Conservation (phyloP, 2,888 invertebrate genomes). For the Proisotoma minuta region DNA sequence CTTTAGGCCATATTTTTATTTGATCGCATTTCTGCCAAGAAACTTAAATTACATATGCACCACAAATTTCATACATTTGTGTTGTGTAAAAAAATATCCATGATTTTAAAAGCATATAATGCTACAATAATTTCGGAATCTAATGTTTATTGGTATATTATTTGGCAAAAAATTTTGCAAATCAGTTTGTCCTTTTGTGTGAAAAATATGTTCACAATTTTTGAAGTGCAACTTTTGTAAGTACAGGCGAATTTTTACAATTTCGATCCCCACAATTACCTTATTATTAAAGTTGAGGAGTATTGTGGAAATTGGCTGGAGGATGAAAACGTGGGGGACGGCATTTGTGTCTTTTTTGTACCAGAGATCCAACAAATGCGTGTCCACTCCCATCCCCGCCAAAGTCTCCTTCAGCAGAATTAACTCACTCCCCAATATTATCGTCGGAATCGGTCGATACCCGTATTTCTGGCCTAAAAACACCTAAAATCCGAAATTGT, state of each 20-base stretch:
- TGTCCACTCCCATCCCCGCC: constrained; percentile 74
- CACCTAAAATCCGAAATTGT: constrained; percentile 56
- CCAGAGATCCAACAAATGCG: constrained; percentile 82
- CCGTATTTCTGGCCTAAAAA: constrained; percentile 98
- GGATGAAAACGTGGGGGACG: constrained; percentile 87
- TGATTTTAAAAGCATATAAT: too few species aligned
- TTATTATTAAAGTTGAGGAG: constrained; percentile 96
- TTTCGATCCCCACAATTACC: constrained; percentile 56
- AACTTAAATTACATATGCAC: too few species aligned
- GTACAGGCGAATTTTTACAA: constrained; percentile 1
- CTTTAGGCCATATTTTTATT: too few species aligned
- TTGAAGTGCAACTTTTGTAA: too few species aligned
- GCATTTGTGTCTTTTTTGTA: constrained; percentile 94
- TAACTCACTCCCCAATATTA: constrained; percentile 85
- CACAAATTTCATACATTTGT: too few species aligned
- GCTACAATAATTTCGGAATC: too few species aligned
- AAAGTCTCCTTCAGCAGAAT: constrained; percentile 81
- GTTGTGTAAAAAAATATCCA: too few species aligned
- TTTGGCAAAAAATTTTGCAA: constrained; percentile 89
- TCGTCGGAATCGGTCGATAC: constrained; percentile 93
- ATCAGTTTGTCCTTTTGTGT: too few species aligned
- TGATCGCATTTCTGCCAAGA: too few species aligned
- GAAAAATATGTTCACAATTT: too few species aligned
- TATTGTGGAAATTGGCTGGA: constrained; percentile 96
- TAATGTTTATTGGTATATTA: too few species aligned